Conservation (phyloP, 2,113 vertebrate genomes). For the Pluvianellus socialis region DNA sequence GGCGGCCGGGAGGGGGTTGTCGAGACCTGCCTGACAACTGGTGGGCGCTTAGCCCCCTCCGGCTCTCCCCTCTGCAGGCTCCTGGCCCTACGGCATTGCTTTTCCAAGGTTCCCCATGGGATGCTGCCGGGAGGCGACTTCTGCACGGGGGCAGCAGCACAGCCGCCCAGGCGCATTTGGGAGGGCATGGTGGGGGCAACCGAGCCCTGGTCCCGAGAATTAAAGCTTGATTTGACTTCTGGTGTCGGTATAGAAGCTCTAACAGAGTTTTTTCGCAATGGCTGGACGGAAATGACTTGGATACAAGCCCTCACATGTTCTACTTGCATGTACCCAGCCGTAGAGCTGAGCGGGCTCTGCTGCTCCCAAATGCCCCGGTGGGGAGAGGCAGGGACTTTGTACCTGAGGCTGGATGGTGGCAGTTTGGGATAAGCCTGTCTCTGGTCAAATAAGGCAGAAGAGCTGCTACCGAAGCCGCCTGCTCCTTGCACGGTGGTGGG, state of each 20-base stretch:
- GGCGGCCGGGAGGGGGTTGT: background rate
- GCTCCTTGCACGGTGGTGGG: background rate
- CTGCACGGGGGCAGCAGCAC: background rate
- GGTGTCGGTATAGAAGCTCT: background rate
- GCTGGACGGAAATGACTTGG: background rate
- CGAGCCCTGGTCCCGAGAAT: background rate
- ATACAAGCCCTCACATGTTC: background rate
- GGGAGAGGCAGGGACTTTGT: background rate
- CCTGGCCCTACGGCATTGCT: background rate
- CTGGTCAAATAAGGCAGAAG: background rate
- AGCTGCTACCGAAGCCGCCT: background rate
- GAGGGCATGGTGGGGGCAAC: background rate
- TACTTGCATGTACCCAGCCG: background rate
- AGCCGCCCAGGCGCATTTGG: background rate
- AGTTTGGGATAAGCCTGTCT: background rate
- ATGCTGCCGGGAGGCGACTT: background rate
- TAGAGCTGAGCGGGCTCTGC: background rate
- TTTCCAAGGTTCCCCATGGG: background rate
- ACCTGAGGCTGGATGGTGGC: background rate
- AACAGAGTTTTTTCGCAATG: background rate
- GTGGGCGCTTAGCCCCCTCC: background rate
- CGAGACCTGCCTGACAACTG: accelerated
- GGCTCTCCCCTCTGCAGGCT: background rate
- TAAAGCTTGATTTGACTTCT: background rate
- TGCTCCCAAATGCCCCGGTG: background rate